A percentile compares a stretch with the other conserved stretches of the same genome.
phyloP scores from a whole-genome alignment of 2,797 vertebrate genomes.

The Rallus crepitans region DNA sequence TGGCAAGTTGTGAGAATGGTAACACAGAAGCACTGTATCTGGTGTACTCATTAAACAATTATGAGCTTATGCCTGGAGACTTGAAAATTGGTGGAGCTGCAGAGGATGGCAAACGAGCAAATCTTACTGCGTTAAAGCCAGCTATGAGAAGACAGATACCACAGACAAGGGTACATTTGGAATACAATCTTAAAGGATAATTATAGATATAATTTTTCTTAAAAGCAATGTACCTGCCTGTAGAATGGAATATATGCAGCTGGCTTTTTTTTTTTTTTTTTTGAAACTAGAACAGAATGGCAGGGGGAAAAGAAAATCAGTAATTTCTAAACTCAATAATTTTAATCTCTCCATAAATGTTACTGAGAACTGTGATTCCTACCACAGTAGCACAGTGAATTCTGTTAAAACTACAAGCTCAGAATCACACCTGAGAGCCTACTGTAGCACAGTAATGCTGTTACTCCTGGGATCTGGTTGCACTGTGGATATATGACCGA shows the following conservation, averaged over 20 bases:
- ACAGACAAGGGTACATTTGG: neutral
- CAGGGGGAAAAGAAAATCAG: fast-evolving
- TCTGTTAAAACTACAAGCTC: neutral
- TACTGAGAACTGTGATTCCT: neutral
- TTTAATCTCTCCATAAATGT: neutral
- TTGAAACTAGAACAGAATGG: neutral
- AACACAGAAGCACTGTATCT: neutral
- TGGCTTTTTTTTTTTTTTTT: neutral
- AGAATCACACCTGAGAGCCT: neutral
- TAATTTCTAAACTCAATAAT: neutral
- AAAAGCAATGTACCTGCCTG: neutral
- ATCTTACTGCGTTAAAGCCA: neutral
- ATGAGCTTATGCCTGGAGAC: neutral
- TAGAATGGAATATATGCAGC: neutral
- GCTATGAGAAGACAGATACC: neutral
- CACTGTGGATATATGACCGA: neutral
- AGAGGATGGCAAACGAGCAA: neutral
- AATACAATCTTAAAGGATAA: neutral
- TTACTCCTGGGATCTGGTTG: neutral
- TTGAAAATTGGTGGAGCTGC: neutral
- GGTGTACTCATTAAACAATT: neutral
- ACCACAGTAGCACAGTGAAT: neutral
- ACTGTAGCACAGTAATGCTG: neutral
- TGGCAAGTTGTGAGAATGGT: constrained; percentile 1
- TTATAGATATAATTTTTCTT: neutral